These are phyloP conservation scores for Eristalis tenax DNA, from an alignment of 2,888 invertebrate genomes.

Conservation along the genomic window DNA sequence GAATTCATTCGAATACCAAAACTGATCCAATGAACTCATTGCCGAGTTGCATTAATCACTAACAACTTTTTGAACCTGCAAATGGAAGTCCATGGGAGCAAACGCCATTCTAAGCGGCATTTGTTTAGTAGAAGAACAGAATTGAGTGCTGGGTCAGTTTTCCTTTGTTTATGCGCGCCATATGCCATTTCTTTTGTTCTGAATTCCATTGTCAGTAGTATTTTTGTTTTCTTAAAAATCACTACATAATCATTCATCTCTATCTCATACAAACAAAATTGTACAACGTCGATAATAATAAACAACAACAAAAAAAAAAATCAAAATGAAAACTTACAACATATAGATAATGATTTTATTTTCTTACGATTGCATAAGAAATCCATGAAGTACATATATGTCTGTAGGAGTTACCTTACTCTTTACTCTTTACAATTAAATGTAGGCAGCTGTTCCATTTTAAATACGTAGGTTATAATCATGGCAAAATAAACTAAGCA, in stretches of 20 bases:
- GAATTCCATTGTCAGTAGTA: too few species aligned
- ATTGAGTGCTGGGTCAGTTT: too few species aligned
- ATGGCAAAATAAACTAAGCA: not conserved
- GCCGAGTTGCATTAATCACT: too few species aligned
- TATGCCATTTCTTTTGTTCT: not conserved
- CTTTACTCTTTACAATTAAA: slow-evolving; percentile 9
- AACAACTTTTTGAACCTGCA: too few species aligned
- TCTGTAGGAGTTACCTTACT: not conserved
- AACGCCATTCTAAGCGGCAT: too few species aligned
- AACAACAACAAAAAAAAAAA: not conserved
- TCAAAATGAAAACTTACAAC: not conserved
- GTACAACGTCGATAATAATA: slow-evolving; percentile 45
- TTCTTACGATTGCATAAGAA: slow-evolving; percentile 21
- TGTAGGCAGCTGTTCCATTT: slow-evolving; percentile 37
- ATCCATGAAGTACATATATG: not conserved
- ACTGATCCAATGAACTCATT: too few species aligned
- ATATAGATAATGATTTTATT: slow-evolving; percentile 28
- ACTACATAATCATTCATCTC: not conserved
- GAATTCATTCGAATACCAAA: too few species aligned
- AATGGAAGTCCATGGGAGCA: too few species aligned
- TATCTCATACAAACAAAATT: slow-evolving; percentile 10
- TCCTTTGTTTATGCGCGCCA: not conserved
- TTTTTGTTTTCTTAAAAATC: not conserved
- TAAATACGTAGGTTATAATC: not conserved
- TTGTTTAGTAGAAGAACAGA: too few species aligned